A percentile compares a stretch with the other conserved stretches of the same genome.
Evolutionary conservation across 2,797 vertebrate genomes (phyloP).

Genomic region (Macropodus opercularis): DNA sequence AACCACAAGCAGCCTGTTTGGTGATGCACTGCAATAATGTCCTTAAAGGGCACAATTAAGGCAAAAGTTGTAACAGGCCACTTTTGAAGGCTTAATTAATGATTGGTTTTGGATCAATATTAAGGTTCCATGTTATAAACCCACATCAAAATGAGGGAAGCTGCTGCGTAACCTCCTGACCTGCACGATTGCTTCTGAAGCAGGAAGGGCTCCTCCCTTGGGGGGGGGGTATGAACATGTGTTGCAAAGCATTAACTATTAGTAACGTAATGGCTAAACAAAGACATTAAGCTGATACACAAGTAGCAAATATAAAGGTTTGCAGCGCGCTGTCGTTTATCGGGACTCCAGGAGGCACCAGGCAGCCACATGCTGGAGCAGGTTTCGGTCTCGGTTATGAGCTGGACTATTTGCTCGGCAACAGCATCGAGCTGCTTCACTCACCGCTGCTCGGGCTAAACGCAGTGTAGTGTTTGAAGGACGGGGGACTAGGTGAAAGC

Average conservation of each 20-base stretch:
- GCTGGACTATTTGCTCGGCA: conserved; percentile 1
- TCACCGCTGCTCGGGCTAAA: conserved; percentile 28
- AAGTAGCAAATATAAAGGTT: no score
- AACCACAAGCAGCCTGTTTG: no score
- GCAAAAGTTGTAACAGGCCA: no score
- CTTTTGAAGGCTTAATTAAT: no score
- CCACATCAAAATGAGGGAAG: not conserved
- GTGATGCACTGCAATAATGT: no score
- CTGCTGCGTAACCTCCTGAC: not conserved
- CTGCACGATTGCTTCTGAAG: conserved; percentile 12
- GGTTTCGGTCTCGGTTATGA: conserved; percentile 7
- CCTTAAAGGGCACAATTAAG: no score
- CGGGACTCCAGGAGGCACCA: conserved; percentile 23
- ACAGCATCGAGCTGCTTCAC: not conserved
- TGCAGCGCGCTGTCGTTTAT: not conserved
- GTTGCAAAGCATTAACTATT: no score
- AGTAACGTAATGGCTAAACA: no score
- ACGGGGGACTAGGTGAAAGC: conserved; percentile 40
- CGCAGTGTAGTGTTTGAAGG: conserved; percentile 48
- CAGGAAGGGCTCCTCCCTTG: conserved; percentile 46
- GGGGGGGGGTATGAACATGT: conserved; percentile 18
- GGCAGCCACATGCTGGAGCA: conserved; percentile 39
- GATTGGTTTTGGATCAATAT: no score
- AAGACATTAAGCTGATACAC: no score
- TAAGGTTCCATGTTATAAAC: not conserved